Base-by-base conservation (phyloP, 2,797 vertebrate genomes). In the Melanotaenia parkinsoni region DNA sequence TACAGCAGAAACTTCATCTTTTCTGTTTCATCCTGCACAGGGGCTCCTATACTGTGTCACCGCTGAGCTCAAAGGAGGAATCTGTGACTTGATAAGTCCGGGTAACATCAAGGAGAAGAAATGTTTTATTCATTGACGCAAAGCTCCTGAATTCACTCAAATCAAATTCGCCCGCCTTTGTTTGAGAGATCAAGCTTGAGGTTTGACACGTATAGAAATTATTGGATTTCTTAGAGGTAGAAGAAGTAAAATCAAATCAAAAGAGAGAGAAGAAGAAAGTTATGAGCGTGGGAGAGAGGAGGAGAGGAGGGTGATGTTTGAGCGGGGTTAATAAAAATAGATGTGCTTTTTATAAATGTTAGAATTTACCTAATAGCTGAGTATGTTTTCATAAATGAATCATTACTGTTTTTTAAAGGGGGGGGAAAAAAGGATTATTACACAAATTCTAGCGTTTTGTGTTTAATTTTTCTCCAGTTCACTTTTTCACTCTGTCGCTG, bases 81-180 rank as follows among this genome's bases (percentile, higher is more conserved):
- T 86, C 84, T 88, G 89, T 89, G 93, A 93, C 93, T 94, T 92
- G 91, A 94, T 93, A 93, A 94, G 90, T 90, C 91, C 77, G 87
- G 86, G 90, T 88, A 91, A 92, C 91, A 93, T 93, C 89, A 94
- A 94, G 93, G 88, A 90, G 87, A 81, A 60, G 62, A 65, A 9
- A 95, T 95, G 93, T 94, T 93, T 95, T 95, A 95, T 95, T 95
- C 94, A 95, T 94, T 13, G 47, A 67, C 87, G 85, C 91, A 91
- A 93, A 92, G 90, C 92, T 91, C 83, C 86, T 83, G 92, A 92
- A 92, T 93, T 92, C 89, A 61, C 91, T 93, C 88, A 90, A 92
- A 92, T 93, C 90, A 91, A 89, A 94, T 91, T 92, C 86, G 71
- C 86, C 86, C 64, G 83, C 90, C 85, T 93, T 94, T 94, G 93